phyloP scores from a whole-genome alignment of 1,140 invertebrate species.

The Helicorthomorpha holstii region DNA sequence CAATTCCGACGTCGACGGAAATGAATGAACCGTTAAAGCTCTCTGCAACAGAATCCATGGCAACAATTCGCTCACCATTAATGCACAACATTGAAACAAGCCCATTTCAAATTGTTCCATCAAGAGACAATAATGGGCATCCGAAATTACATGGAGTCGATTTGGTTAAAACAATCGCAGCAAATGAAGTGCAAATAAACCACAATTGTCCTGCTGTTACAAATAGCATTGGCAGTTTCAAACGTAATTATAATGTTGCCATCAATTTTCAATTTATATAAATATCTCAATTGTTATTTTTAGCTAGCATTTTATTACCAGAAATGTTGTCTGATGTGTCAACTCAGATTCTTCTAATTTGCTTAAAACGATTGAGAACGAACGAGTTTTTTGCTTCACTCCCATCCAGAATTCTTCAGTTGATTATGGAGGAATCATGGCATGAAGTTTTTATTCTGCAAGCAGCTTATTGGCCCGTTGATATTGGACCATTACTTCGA shows the following conservation, averaged over 20 bases:
- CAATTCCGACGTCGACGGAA: not conserved
- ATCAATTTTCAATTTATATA: too few relatives aligned
- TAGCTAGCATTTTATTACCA: too few relatives aligned
- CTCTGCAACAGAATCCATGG: not conserved
- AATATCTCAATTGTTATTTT: too few relatives aligned
- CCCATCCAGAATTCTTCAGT: conserved; percentile 30
- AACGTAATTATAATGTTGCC: too few relatives aligned
- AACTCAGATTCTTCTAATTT: conserved; percentile 36
- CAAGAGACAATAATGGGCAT: too few relatives aligned
- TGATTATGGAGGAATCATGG: conserved; percentile 37
- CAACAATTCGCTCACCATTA: not conserved
- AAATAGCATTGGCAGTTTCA: too few relatives aligned
- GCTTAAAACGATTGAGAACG: conserved; percentile 32
- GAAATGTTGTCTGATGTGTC: conserved; percentile 21
- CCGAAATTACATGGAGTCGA: too few relatives aligned
- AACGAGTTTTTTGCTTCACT: conserved; percentile 33
- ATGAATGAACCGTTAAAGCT: not conserved
- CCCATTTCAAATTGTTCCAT: not conserved
- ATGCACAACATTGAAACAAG: not conserved
- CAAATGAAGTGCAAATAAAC: too few relatives aligned
- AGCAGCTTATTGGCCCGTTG: conserved; percentile 39
- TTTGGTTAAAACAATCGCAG: too few relatives aligned
- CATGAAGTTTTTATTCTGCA: conserved; percentile 36
- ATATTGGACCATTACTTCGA: conserved; percentile 21
- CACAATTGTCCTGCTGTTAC: too few relatives aligned